Conservation (phyloP, 2,113 vertebrate species). For the Amphiprion percula region DNA sequence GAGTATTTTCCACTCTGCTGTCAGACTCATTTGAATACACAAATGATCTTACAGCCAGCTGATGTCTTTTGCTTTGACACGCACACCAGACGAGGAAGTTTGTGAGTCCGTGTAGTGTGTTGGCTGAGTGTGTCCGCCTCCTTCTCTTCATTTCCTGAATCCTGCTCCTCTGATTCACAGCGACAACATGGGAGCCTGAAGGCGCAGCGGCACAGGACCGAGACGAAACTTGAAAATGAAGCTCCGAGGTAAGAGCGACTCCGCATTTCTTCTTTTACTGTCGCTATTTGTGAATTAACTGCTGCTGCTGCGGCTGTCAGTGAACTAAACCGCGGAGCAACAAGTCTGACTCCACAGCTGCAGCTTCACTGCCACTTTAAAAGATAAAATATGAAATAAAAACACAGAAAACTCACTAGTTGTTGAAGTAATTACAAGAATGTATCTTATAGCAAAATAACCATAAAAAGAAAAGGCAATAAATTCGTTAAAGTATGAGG, state of each 20-base stretch:
- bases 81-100: slow-evolving; percentile 36
- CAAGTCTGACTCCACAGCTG: not conserved
- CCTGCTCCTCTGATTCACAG: slow-evolving; percentile 4
- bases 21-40: too few relatives aligned
- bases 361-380: not conserved
- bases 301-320: not conserved
- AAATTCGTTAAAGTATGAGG: too few relatives aligned
- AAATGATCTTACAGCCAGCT: not conserved
- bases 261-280: too few relatives aligned
- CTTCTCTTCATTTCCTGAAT: slow-evolving; percentile 56
- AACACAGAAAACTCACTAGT: not conserved
- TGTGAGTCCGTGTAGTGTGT: not conserved
- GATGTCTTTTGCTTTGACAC: not conserved
- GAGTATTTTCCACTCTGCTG: not conserved
- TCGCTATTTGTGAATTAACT: too few relatives aligned
- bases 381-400: not conserved
- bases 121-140: not conserved
- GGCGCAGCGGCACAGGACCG: rapidly evolving
- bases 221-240: not conserved
- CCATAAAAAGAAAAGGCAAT: too few relatives aligned
- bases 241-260: slow-evolving; percentile 25
- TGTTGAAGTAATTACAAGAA: not conserved
- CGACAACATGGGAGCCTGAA: not conserved
- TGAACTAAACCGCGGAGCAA: not conserved
- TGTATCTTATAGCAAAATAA: too few relatives aligned